Conservation (phyloP, 2,888 invertebrate genomes). For the Leucophora obtusa region DNA sequence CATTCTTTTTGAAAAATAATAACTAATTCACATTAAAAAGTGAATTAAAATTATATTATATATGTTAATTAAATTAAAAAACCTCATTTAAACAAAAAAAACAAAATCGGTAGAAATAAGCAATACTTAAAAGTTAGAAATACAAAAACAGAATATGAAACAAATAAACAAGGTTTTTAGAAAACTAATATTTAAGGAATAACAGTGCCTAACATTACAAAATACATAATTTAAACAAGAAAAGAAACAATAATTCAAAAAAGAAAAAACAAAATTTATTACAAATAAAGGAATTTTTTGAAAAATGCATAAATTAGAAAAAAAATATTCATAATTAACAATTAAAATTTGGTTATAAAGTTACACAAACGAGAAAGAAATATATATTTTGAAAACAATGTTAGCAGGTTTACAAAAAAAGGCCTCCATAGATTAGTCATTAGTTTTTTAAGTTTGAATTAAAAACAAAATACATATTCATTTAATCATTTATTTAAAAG, state of each 20-base stretch:
- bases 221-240: slow-evolving; percentile 30
- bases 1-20: slow-evolving; percentile 10
- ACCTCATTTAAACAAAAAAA: slow-evolving; percentile 50
- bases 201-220: slow-evolving; percentile 66
- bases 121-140: slow-evolving; percentile 56
- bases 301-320: slow-evolving; percentile 21
- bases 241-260: slow-evolving; percentile 33
- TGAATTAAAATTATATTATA: slow-evolving; percentile 46
- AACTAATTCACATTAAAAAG: slow-evolving; percentile 41
- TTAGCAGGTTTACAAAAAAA: slow-evolving; percentile 57
- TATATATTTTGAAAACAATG: slow-evolving; percentile 49
- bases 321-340: slow-evolving; percentile 42
- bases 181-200: slow-evolving; percentile 66
- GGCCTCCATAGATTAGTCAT: slow-evolving; percentile 64
- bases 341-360: slow-evolving; percentile 47
- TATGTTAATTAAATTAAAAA: slow-evolving; percentile 47
- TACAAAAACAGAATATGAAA: slow-evolving; percentile 38
- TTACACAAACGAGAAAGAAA: slow-evolving; percentile 14
- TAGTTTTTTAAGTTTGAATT: slow-evolving; percentile 51
- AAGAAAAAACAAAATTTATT: slow-evolving; percentile 34
- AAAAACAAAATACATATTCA: slow-evolving; percentile 7
- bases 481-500: slow-evolving; percentile 11
- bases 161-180: slow-evolving; percentile 61
- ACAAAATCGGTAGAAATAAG: slow-evolving; percentile 56
- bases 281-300: slow-evolving; percentile 36